Percentiles rank a stretch among this genome's conserved stretches.
Conservation (phyloP, 2,113 vertebrate genomes). For the Podarcis raffonei region DNA sequence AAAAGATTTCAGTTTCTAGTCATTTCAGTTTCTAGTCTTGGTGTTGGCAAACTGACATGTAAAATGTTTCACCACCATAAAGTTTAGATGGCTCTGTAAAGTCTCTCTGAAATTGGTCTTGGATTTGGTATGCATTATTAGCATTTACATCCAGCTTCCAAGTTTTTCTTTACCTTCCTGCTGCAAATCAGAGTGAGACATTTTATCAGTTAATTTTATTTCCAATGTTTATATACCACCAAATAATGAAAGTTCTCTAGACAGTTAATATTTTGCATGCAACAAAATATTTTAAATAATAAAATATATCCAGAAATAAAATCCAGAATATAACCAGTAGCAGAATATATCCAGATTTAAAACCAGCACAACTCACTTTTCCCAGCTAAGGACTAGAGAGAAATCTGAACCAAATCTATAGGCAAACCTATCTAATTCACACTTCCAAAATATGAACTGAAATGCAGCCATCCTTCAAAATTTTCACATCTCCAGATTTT, state of each 20-base stretch:
- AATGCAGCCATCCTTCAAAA: too few relatives aligned
- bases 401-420: background rate
- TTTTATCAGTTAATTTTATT: background rate
- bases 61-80: accelerated
- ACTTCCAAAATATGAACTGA: too few relatives aligned
- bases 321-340: background rate
- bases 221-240: background rate
- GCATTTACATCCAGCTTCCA: background rate
- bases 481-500: too few relatives aligned
- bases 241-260: background rate
- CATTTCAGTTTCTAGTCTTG: constrained; percentile 10
- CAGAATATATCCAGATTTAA: too few relatives aligned
- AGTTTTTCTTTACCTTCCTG: background rate
- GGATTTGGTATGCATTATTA: background rate
- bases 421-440: too few relatives aligned
- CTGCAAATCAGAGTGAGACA: background rate
- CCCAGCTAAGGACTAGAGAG: background rate
- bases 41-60: background rate
- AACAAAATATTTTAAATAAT: background rate
- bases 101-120: background rate
- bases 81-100: background rate
- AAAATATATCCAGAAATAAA: background rate
- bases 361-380: background rate
- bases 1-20: constrained; percentile 25
- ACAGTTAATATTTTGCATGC: background rate